Conservation (phyloP, 30 jellyfish, hydroid and myxozoan species). For the Phacellophora camtschatica region DNA sequence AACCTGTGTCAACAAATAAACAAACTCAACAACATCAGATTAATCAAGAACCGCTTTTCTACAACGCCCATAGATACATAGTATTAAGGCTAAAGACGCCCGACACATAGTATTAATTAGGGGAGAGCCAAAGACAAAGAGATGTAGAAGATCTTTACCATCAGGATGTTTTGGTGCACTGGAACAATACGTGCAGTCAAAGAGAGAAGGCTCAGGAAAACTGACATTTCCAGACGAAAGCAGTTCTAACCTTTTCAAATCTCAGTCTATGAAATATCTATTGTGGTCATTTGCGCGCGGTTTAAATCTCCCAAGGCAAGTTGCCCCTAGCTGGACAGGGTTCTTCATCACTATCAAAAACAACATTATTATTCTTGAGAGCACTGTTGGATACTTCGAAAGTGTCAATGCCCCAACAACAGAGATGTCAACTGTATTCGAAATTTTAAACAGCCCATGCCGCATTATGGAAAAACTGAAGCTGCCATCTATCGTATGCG, state of each 20-base stretch:
- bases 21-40: no score
- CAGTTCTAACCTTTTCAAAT: no score
- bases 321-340: not conserved
- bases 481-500: slow-evolving; percentile 34
- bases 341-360: not conserved
- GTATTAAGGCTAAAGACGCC: not conserved
- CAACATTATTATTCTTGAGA: not conserved
- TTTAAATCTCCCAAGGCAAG: not conserved
- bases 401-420: not conserved
- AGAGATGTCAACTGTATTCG: not conserved
- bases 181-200: not conserved
- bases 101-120: not conserved
- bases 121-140: not conserved
- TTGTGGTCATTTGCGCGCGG: not conserved
- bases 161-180: not conserved
- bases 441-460: not conserved
- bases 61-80: no score
- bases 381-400: not conserved
- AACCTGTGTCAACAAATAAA: no score
- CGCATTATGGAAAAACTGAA: slow-evolving; percentile 5
- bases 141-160: not conserved
- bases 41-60: no score
- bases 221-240: no score
- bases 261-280: no score
- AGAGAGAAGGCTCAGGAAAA: no score